phyloP scores from a whole-genome alignment of 2,113 vertebrate genomes.

The Onychostruthus taczanowskii region DNA sequence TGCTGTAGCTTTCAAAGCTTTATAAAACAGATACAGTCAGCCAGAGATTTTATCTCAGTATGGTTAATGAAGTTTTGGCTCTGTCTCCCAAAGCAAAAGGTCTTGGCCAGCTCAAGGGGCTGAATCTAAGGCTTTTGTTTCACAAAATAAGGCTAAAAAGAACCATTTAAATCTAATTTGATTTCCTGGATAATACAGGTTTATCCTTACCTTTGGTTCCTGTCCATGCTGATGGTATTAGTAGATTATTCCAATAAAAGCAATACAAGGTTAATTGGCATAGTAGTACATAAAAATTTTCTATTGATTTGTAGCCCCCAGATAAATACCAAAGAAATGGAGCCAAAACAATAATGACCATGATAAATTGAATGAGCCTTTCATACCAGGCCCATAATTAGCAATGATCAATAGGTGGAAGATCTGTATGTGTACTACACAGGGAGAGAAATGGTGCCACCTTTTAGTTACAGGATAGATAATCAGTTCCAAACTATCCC shows the following conservation, averaged over 20 bases:
- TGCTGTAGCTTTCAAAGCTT: constrained; percentile 4
- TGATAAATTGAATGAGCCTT: neutral
- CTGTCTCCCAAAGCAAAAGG: neutral
- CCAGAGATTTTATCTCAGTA: constrained; percentile 32
- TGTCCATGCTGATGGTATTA: neutral
- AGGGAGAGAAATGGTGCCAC: neutral
- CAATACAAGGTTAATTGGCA: neutral
- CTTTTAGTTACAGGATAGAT: neutral
- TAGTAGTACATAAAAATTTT: neutral
- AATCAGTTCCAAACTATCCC: neutral
- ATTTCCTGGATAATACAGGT: neutral
- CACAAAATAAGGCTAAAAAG: neutral
- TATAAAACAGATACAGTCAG: neutral
- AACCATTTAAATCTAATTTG: neutral
- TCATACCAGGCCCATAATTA: neutral
- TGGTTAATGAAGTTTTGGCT: neutral
- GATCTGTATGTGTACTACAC: neutral
- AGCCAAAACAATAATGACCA: neutral
- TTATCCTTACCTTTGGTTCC: constrained; percentile 1
- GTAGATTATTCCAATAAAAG: neutral
- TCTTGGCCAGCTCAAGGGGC: neutral
- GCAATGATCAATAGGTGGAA: neutral
- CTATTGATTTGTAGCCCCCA: neutral
- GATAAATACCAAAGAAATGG: neutral
- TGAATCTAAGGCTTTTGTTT: constrained; percentile 1